Conservation (phyloP, 1,140 invertebrate genomes). For the Drosophila dunni region DNA sequence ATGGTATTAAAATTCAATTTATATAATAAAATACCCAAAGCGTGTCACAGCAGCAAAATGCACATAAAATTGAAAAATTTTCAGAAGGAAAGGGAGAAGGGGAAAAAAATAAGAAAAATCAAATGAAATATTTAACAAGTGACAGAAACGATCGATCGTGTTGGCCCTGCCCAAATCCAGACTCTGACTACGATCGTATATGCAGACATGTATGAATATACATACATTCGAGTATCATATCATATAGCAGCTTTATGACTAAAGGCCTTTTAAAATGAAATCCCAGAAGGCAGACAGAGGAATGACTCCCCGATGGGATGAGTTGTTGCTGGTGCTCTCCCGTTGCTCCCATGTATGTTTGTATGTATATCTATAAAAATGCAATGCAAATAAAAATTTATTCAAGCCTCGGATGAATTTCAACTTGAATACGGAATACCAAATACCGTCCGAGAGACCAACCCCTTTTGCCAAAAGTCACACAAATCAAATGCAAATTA, state of each 20-base stretch:
- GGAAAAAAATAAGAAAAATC: slow-evolving; percentile 25
- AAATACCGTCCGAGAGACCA: slow-evolving; percentile 15
- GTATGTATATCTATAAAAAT: slow-evolving; percentile 48
- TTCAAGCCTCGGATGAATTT: slow-evolving; percentile 47
- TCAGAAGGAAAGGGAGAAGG: background rate
- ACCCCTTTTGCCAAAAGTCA: slow-evolving; percentile 46
- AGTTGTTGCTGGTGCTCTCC: slow-evolving; percentile 15
- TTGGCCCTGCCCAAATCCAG: slow-evolving; percentile 5
- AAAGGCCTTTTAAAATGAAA: slow-evolving; percentile 51
- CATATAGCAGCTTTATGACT: slow-evolving; percentile 67
- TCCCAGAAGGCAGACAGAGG: slow-evolving; percentile 39
- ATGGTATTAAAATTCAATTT: slow-evolving; percentile 70
- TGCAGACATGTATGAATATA: background rate
- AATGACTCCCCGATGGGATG: slow-evolving; percentile 54
- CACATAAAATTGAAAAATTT: slow-evolving; percentile 43
- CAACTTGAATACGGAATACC: slow-evolving; percentile 34
- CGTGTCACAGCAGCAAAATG: slow-evolving; percentile 66
- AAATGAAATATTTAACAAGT: slow-evolving; percentile 32
- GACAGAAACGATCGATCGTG: slow-evolving; percentile 41
- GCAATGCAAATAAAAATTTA: slow-evolving; percentile 64
- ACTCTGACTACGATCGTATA: background rate
- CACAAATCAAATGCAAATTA: slow-evolving; percentile 83
- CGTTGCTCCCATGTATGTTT: slow-evolving; percentile 14
- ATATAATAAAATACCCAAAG: slow-evolving; percentile 71
- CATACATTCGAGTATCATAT: slow-evolving; percentile 32